Evolutionary conservation across 2,113 vertebrate species (phyloP).

Genomic region (Engystomops pustulosus): DNA sequence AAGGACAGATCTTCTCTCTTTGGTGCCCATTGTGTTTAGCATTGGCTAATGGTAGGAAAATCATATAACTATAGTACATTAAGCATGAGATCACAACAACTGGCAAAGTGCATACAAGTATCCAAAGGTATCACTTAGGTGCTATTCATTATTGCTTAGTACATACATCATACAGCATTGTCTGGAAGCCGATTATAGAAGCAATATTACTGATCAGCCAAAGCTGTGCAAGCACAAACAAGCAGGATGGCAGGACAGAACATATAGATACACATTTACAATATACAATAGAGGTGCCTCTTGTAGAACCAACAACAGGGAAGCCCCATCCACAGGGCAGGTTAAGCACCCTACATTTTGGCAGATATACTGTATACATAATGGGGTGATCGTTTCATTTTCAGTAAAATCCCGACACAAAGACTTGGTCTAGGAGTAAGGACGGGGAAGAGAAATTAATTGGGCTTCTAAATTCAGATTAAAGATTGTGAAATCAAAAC

Average conservation of each 20-base stretch:
- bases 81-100: not conserved
- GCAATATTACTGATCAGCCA: conserved; percentile 37
- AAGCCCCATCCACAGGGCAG: not conserved
- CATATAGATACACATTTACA: not conserved
- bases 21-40: no score
- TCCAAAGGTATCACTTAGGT: not conserved
- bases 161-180: not conserved
- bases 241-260: conserved; percentile 4
- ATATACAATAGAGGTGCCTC: conserved; percentile 3
- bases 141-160: not conserved
- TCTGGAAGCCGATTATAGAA: conserved; percentile 25
- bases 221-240: conserved; percentile 40
- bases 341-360: not conserved
- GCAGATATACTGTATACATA: not conserved
- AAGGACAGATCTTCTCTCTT: no score
- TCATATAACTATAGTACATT: not conserved
- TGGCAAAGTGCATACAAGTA: not conserved
- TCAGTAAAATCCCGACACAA: not conserved
- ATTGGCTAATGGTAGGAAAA: no score
- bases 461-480: not conserved
- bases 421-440: not conserved
- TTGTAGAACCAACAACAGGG: conserved; percentile 34
- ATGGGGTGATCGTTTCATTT: no score
- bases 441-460: not conserved
- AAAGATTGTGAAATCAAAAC: not conserved